Evolutionary conservation across 2,888 invertebrate species (phyloP).

Genomic region (Drosophila lacicola): DNA sequence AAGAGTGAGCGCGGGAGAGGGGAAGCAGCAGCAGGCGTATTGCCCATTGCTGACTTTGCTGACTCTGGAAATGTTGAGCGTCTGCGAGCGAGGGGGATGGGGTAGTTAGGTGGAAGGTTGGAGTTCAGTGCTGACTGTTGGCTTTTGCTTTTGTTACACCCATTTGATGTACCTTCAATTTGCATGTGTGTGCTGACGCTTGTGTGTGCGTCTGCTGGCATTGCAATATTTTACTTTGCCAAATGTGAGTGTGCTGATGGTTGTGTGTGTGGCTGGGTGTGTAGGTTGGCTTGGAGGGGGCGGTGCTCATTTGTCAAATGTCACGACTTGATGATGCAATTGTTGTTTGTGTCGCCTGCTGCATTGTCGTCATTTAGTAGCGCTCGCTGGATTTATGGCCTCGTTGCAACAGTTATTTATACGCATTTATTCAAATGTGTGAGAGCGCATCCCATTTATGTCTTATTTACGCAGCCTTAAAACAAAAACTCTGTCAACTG

Average conservation of each 20-base stretch:
- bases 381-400: slow-evolving; percentile 71
- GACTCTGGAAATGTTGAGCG: slow-evolving; percentile 34
- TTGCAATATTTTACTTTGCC: slow-evolving; percentile 74
- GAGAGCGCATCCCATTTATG: slow-evolving; percentile 49
- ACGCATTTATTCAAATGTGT: slow-evolving; percentile 40
- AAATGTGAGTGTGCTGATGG: slow-evolving; percentile 47
- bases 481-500: slow-evolving; percentile 75
- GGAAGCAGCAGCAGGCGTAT: slow-evolving; percentile 1
- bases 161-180: slow-evolving; percentile 76
- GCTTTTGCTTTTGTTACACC: slow-evolving; percentile 73
- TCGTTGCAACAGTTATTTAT: slow-evolving; percentile 55
- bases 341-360: slow-evolving; percentile 53
- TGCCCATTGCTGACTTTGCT: slow-evolving; percentile 43
- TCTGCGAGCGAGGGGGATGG: slow-evolving; percentile 1
- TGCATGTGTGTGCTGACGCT: slow-evolving; percentile 36
- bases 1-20: slow-evolving; percentile 2
- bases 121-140: slow-evolving; percentile 52
- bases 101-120: neutral
- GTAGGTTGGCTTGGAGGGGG: slow-evolving; percentile 10
- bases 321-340: slow-evolving; percentile 81
- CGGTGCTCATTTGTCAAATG: slow-evolving; percentile 81
- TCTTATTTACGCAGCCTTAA: slow-evolving; percentile 67
- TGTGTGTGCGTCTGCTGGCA: slow-evolving; percentile 45
- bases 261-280: neutral
- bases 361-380: slow-evolving; percentile 72